Percentiles rank a stretch among this genome's conserved stretches.
Conservation (phyloP, 2,113 vertebrate genomes). For the Formicarius rufipectus region DNA sequence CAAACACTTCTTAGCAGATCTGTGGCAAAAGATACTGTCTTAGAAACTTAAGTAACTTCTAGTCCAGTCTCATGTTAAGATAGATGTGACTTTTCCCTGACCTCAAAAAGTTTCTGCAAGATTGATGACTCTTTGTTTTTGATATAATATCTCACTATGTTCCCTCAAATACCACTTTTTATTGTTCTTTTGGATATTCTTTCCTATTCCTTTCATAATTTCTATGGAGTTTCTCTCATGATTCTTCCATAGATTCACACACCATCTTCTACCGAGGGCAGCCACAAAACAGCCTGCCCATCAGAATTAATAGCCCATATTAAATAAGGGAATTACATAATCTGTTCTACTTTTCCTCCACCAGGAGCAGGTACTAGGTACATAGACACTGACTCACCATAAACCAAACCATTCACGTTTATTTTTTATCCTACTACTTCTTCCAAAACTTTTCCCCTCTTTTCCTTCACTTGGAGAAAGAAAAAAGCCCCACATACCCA, state of each 20-base stretch:
- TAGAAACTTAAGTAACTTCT: neutral
- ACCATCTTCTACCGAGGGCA: neutral
- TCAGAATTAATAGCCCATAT: neutral
- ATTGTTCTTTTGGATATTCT: neutral
- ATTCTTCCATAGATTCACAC: neutral
- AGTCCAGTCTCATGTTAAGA: neutral
- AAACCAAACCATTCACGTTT: neutral
- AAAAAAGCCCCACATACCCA: neutral
- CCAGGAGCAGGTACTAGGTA: neutral
- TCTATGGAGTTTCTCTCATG: accelerated
- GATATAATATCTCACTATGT: neutral
- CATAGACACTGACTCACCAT: neutral
- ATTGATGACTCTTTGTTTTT: neutral
- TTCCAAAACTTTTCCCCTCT: accelerated
- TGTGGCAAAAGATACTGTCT: neutral
- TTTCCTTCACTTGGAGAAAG: neutral
- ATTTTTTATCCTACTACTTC: neutral
- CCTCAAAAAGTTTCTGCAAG: neutral
- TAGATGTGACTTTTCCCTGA: neutral
- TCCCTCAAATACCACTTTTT: neutral
- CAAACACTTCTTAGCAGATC: neutral
- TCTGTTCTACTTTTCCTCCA: neutral
- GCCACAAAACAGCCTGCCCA: neutral
- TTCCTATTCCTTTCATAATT: neutral
- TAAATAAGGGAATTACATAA: neutral